These are phyloP conservation scores for Caenorhabditis sp. DNA, from an alignment of 2,888 invertebrate genomes.

Conservation along the genomic window DNA sequence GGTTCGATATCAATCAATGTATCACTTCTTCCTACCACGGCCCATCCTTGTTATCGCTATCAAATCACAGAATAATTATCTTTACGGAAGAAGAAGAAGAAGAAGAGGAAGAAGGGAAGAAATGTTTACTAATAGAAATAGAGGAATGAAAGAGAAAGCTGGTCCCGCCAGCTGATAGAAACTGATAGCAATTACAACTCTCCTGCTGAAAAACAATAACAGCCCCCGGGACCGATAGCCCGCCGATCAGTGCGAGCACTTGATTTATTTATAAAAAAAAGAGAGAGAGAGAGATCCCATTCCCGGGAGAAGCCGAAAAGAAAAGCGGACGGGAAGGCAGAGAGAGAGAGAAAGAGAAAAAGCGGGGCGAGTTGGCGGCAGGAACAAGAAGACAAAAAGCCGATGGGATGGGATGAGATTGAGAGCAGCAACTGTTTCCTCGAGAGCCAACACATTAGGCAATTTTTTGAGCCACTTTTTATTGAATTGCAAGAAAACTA, in stretches of 20 bases:
- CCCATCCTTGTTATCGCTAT: slow-evolving; percentile 22
- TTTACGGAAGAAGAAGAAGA: slow-evolving; percentile 19
- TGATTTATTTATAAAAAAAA: slow-evolving; percentile 40
- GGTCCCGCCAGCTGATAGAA: not conserved
- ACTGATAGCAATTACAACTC: slow-evolving; percentile 37
- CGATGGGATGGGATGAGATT: not conserved
- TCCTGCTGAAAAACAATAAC: slow-evolving; percentile 9
- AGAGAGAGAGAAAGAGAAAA: not conserved
- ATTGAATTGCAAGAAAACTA: slow-evolving; percentile 43
- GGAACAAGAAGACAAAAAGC: not conserved
- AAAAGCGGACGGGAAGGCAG: no score
- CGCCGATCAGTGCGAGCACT: not conserved
- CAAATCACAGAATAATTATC: slow-evolving; percentile 50
- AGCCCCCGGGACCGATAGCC: not conserved
- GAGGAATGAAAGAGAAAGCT: not conserved
- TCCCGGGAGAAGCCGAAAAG: slow-evolving; percentile 45
- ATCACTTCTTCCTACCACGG: slow-evolving; percentile 7
- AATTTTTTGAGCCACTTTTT: slow-evolving; percentile 49
- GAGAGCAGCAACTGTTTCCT: slow-evolving; percentile 50
- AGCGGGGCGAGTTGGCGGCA: slow-evolving; percentile 5
- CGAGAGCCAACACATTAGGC: slow-evolving; percentile 55
- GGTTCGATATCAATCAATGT: slow-evolving; percentile 38
- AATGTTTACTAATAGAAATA: not conserved
- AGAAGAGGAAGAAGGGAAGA: not conserved
- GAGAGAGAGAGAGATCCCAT: not conserved